Evolutionary conservation across 2,888 invertebrate genomes (phyloP), one percentile per base, ranked within the genome.

Genomic region (Cryptus armator): DNA sequence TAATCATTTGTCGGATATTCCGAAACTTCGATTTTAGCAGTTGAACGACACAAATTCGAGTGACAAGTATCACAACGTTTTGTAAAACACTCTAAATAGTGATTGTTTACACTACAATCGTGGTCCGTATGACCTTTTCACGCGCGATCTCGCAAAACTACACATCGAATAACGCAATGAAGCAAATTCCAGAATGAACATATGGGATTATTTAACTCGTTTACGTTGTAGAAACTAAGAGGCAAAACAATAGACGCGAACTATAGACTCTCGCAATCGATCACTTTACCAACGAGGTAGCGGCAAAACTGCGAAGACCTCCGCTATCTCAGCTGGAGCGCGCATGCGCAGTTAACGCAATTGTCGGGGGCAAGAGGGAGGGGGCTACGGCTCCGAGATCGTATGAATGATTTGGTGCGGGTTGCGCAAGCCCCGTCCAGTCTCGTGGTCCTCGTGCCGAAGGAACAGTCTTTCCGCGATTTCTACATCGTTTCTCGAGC

Each of bases 341-440:
- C 68, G 78, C 68, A 68, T 32, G 78, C 78, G 68, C 44, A 24
- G 43, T 66, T 7, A 24, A 43, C 6, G 48, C 19, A 32, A 64
- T 48, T 16, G 43, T 32, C 66, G 43, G 44, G 48, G 10, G 24
- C n/a, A 48, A 32, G 43, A 32, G 53, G 9, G n/a, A n/a, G 10
- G 53, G 24, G 19, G 56, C 9, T 19, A 56, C 56, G 56, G 37
- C 0, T 7, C 37, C 37, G 51, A 76, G 76, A 76, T 56, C 19
- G 76, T 67, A 51, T 44, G 67, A 71, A 51, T 37, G 48, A 78
- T 62, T 37, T 24, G 32, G 46, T 48, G 70, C 29, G 56, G 24
- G 29, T 79, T 71, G 79, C 71, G 79, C 79, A 79, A 79, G 79
- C 64, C 51, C 51, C 64, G 46, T 16, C 6, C 66, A 79, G 79